Percentiles rank a stretch among this genome's conserved stretches.
These are phyloP conservation scores for Theretra japonica DNA, from an alignment of 2,888 invertebrate species.

Conservation along the genomic window DNA sequence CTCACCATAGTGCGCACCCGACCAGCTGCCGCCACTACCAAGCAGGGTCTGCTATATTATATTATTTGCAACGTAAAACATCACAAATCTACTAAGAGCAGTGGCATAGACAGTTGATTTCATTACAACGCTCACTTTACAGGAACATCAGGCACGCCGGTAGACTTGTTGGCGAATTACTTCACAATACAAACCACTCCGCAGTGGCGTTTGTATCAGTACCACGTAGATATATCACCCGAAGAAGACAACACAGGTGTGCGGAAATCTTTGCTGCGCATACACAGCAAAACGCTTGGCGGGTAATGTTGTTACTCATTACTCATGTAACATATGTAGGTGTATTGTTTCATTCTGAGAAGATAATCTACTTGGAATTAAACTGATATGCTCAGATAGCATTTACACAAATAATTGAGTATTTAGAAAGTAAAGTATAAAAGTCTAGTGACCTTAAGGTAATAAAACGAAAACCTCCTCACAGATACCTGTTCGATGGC, in stretches of 20 bases:
- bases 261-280: slow-evolving; percentile 85
- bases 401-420: no score
- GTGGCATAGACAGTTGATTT: no score
- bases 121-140: slow-evolving; percentile 22
- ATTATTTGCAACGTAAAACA: not conserved
- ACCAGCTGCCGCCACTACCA: slow-evolving; percentile 63
- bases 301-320: slow-evolving; percentile 63
- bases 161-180: slow-evolving; percentile 87
- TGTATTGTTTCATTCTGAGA: no score
- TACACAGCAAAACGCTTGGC: slow-evolving; percentile 83
- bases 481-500: slow-evolving; percentile 91
- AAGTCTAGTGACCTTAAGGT: no score
- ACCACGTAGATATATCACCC: slow-evolving; percentile 90
- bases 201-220: slow-evolving; percentile 90
- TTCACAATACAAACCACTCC: slow-evolving; percentile 87
- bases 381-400: no score
- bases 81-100: no score
- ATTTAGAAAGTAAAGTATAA: no score
- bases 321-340: not conserved
- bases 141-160: slow-evolving; percentile 81
- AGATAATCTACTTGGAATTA: not conserved
- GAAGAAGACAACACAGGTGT: slow-evolving; percentile 87
- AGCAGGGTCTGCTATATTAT: slow-evolving; percentile 62
- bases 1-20: slow-evolving; percentile 70
- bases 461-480: not conserved